Conservation (phyloP, 2,888 invertebrate species). For the Phortica okadai region DNA sequence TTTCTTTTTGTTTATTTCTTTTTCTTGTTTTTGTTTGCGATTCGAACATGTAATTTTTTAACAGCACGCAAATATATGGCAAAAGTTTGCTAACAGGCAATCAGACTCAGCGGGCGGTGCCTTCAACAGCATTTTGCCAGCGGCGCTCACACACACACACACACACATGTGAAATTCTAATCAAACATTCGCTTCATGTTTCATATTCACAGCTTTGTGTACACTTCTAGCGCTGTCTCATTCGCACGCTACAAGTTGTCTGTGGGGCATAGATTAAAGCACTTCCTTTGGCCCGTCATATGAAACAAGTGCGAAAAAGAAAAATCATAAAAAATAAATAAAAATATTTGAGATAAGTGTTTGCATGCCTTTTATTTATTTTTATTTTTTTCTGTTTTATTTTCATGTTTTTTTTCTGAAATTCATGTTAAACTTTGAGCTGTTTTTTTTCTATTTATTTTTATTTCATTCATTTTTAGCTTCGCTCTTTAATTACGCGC, state of each 20-base stretch:
- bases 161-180: background rate
- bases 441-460: background rate
- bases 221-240: background rate
- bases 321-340: background rate
- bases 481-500: background rate
- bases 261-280: background rate
- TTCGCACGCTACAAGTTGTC: background rate
- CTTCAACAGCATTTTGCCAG: background rate
- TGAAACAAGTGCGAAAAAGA: background rate
- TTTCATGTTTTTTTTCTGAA: background rate
- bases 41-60: conserved; percentile 4
- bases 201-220: background rate
- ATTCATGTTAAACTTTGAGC: no score
- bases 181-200: background rate
- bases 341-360: background rate
- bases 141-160: background rate
- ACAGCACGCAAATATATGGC: conserved; percentile 6
- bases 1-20: conserved; percentile 5
- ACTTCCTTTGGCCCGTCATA: background rate
- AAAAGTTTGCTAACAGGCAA: background rate
- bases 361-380: background rate
- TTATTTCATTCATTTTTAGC: background rate
- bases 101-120: conserved; percentile 1
- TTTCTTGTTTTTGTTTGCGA: background rate
- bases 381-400: background rate